Conservation (phyloP, 1,140 invertebrate species). For the Adoxophyes honmai region DNA sequence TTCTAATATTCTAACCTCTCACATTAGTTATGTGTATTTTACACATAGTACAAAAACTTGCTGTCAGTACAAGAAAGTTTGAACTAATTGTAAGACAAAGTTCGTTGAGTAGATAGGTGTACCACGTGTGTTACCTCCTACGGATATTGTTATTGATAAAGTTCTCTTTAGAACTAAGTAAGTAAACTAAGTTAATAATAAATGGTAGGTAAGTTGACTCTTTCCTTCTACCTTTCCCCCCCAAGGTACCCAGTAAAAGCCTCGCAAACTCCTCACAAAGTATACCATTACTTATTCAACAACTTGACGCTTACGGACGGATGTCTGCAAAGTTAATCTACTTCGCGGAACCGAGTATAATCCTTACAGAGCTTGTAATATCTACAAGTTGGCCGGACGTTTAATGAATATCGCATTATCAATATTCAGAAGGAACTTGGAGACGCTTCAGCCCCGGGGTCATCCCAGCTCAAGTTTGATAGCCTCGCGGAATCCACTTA, state of each 20-base stretch:
- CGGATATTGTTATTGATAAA: too few relatives aligned
- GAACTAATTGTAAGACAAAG: too few relatives aligned
- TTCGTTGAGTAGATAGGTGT: too few relatives aligned
- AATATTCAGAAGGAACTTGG: conserved; percentile 43
- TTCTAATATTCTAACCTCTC: too few relatives aligned
- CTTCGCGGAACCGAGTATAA: conserved; percentile 45
- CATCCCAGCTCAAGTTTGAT: conserved; percentile 36
- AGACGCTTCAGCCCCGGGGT: conserved; percentile 34
- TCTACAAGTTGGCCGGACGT: conserved; percentile 40
- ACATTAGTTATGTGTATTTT: too few relatives aligned
- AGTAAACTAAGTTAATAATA: too few relatives aligned
- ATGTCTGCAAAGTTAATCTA: conserved; percentile 23
- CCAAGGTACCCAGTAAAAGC: neutral
- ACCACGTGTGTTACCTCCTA: too few relatives aligned
- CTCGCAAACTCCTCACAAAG: conserved; percentile 16
- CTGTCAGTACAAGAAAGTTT: too few relatives aligned
- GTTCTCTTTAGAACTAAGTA: too few relatives aligned
- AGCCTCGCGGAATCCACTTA: conserved; percentile 57
- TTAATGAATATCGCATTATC: conserved; percentile 52
- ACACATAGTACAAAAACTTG: too few relatives aligned
- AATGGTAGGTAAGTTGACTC: too few relatives aligned
- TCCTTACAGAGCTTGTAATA: conserved; percentile 49
- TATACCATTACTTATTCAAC: neutral
- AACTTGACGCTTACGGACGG: neutral
- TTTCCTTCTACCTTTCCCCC: too few relatives aligned